Evolutionary conservation across 2,888 invertebrate genomes (phyloP), one percentile per base, ranked within the genome.

Genomic region (Coleophora flavipennella): DNA sequence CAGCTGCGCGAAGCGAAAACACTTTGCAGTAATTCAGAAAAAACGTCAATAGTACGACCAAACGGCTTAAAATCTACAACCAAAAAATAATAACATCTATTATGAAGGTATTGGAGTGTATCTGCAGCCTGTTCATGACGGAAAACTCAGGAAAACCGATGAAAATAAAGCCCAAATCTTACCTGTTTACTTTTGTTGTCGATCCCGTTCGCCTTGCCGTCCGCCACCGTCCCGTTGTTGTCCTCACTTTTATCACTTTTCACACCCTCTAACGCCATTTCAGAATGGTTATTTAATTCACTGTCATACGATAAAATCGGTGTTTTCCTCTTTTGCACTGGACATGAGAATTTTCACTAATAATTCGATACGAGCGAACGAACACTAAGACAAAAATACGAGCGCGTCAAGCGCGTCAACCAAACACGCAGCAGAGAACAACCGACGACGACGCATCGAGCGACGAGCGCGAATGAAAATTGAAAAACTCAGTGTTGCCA

Each of bases 131-230:
- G 8, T n/a, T 25, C 10, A 13, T 3, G 33, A 12, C 6, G 13
- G 50, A 59, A 59, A 57, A 48, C 44, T 42, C 43, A 36, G 49
- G 52, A 61, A 67, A 64, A 56, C 53, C 51, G 42, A 14, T 50
- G 60, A 62, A 61, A 63, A 57, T 56, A 46, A 51, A 57, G 55
- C 43, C 55, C 51, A 52, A 59, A 64, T 56, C 47, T 56, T 80
- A 83, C 84, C 83, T 88, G 88, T 79, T 87, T 87, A 77, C 76
- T 83, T 75, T 81, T 85, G 76, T 83, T 86, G 78, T 86, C 86
- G 66, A 79, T 85, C 70, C 85, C 86, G 69, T 86, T 86, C 64
- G 83, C 72, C 67, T 86, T 86, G 65, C 76, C 67, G 66, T 86
- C 85, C 55, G 77, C 74, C 50, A 83, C 67, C 59, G 76, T 81